phyloP scores from a whole-genome alignment of 2,797 vertebrate species.

The Ispidina picta region DNA sequence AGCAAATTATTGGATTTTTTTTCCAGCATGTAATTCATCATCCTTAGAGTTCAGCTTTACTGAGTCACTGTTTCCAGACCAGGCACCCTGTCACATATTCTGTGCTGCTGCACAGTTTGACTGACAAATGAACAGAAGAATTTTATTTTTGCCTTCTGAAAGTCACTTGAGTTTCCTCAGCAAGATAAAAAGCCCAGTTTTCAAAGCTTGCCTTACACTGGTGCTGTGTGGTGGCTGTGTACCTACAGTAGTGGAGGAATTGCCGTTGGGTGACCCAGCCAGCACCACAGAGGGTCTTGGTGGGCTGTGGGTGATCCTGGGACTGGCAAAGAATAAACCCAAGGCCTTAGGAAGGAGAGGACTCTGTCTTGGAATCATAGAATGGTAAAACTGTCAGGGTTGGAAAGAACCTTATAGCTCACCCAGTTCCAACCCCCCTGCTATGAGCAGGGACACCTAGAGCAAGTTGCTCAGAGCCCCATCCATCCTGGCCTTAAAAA shows the following conservation, averaged over 20 bases:
- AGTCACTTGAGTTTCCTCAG: neutral
- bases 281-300: neutral
- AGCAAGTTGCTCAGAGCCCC: too few species aligned
- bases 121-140: neutral
- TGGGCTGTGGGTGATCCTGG: fast-evolving
- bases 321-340: neutral
- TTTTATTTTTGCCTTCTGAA: neutral
- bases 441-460: too few species aligned
- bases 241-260: neutral
- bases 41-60: slow-evolving; percentile 1
- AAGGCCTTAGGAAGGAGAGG: neutral
- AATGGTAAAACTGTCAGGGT: too few species aligned
- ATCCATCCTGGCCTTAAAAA: too few species aligned
- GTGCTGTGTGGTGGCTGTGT: neutral
- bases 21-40: slow-evolving; percentile 15
- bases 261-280: neutral
- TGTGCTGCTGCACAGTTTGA: neutral
- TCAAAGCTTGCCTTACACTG: neutral
- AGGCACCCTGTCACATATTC: neutral
- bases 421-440: too few species aligned
- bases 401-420: too few species aligned
- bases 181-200: neutral
- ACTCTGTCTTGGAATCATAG: neutral
- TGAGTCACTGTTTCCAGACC: neutral
- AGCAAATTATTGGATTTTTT: neutral